phyloP scores from a whole-genome alignment of 2,888 invertebrate species.

The Pterobdella sp. region DNA sequence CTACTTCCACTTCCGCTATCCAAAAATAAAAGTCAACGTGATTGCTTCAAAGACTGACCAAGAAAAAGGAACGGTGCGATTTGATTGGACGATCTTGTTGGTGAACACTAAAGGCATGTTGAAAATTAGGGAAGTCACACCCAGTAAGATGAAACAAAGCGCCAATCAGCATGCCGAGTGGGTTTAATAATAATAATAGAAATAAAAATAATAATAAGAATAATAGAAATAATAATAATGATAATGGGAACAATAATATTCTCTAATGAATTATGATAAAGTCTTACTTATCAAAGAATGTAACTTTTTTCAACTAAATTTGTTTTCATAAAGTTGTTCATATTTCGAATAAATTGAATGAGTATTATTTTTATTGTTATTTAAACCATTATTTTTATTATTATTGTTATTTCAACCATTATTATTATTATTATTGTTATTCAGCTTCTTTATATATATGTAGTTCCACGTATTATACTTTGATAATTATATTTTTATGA shows the following conservation, averaged over 20 bases:
- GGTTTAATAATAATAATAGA: not conserved
- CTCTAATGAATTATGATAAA: no score
- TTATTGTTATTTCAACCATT: not conserved
- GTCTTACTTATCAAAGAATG: no score
- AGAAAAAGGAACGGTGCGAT: not conserved
- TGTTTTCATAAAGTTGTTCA: no score
- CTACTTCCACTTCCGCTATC: constrained; percentile 13
- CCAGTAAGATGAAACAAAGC: not conserved
- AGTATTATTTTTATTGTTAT: not conserved
- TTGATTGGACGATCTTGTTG: not conserved
- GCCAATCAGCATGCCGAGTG: not conserved
- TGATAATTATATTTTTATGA: not conserved
- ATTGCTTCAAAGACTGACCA: not conserved
- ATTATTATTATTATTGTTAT: not conserved
- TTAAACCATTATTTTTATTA: not conserved
- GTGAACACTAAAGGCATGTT: not conserved
- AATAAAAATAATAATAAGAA: not conserved
- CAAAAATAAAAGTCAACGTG: not conserved
- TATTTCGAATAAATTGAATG: not conserved
- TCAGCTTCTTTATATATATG: not conserved
- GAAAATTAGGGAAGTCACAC: not conserved
- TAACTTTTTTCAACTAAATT: no score
- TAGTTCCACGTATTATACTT: not conserved
- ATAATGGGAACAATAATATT: not conserved
- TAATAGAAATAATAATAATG: not conserved